Percentiles rank a stretch among this genome's conserved stretches.
These are phyloP conservation scores for Elaphurus davidianus DNA, from an alignment of 2,113 vertebrate genomes.

Conservation along the genomic window DNA sequence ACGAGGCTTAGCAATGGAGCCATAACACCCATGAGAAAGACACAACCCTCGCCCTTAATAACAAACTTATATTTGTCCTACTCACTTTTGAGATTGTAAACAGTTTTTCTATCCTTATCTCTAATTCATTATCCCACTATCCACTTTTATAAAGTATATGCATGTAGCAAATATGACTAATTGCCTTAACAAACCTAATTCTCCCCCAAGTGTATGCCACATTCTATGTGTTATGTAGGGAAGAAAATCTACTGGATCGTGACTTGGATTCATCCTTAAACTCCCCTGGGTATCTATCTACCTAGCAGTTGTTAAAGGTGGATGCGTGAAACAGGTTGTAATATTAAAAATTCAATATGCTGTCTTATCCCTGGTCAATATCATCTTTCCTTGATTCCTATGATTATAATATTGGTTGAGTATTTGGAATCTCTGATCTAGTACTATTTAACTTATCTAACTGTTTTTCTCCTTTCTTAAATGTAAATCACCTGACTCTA, in stretches of 20 bases:
- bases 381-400: background rate
- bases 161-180: background rate
- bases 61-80: background rate
- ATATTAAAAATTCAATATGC: background rate
- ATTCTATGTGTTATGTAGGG: background rate
- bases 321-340: background rate
- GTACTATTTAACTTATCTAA: background rate
- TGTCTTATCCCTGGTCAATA: background rate
- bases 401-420: background rate
- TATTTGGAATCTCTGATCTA: background rate
- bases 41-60: background rate
- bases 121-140: background rate
- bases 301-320: background rate
- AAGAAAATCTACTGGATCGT: background rate
- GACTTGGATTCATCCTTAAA: background rate
- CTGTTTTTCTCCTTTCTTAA: background rate
- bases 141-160: background rate
- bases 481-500: background rate
- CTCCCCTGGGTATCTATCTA: background rate
- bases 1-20: background rate
- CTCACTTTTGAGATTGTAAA: background rate
- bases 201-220: background rate
- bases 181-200: background rate
- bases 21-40: background rate
- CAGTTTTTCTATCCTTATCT: background rate